Percentiles rank a stretch among this genome's conserved stretches.
Evolutionary conservation across 2,888 invertebrate species (phyloP).

Genomic region (Xestia sexstrigata): DNA sequence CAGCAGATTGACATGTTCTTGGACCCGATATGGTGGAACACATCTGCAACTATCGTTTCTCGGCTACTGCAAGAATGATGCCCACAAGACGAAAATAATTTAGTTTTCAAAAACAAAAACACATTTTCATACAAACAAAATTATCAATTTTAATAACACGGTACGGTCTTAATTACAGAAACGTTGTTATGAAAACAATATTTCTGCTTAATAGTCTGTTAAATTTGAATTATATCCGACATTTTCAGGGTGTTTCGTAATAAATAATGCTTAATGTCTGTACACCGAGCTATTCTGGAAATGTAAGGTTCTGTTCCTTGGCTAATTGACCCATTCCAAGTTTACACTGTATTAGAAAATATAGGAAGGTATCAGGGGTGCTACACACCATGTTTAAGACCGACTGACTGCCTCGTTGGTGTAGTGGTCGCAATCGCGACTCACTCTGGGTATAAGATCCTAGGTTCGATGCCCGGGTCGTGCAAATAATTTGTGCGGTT

Average conservation of each 20-base stretch:
- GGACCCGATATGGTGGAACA: neutral
- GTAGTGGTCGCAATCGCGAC: no score
- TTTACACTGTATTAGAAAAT: conserved; percentile 39
- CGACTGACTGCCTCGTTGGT: no score
- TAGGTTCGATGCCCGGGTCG: no score
- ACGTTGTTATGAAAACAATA: conserved; percentile 68
- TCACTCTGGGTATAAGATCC: no score
- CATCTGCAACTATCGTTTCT: neutral
- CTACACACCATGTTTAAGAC: neutral
- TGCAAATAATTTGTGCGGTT: no score
- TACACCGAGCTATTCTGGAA: conserved; percentile 56
- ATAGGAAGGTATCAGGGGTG: conserved; percentile 11
- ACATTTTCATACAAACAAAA: conserved; percentile 27
- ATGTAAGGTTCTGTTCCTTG: conserved; percentile 47
- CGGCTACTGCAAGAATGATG: neutral
- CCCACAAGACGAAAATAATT: neutral
- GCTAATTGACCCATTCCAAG: conserved; percentile 55
- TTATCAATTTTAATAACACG: conserved; percentile 47
- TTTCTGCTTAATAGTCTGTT: conserved; percentile 74
- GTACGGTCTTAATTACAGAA: conserved; percentile 66
- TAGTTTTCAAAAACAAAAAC: conserved; percentile 7
- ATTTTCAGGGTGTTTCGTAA: conserved; percentile 67
- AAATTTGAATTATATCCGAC: conserved; percentile 74
- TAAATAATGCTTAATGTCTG: conserved; percentile 72
- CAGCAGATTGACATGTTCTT: neutral